Base-by-base conservation (phyloP, 1,140 invertebrate species). In the Drosophila pseudoananassae region DNA sequence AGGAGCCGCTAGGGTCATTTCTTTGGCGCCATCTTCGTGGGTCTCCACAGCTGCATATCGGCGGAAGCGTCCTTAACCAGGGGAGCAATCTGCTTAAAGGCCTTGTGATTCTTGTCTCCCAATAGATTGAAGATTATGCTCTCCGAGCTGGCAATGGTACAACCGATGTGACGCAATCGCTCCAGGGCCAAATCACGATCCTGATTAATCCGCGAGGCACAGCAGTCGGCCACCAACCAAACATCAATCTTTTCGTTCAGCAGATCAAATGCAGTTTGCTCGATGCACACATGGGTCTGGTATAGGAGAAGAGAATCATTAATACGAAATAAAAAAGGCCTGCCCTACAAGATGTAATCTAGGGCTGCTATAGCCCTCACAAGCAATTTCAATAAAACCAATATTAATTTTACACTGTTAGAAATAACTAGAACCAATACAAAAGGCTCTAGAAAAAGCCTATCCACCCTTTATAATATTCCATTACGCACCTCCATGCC, bases 211-310 rank as follows among this genome's bases (percentile, higher is more conserved):
- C 95, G 93, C 1, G 97, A 98, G 1, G 95, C 95, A 53, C 95
- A 95, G 33, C 96, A 97, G 92, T 98, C 98, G 17, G 96, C 97
- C 8, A 98, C 93, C 25, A 98, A 92, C 92, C 98, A 97, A 0
- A 98, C 97, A 77, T 94, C 92, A 60, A 93, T 94, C 15, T 94
- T 94, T 58, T 93, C 92, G n/a, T 94, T 93, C 9, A 96, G 82
- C 1, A 98, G 92, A 92, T 98, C 96, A 40, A 98, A 94, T 0
- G 96, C 96, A 1, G 97, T 98, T 84, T 97, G 96, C 87, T 98
- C 96, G 6, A 99, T 93, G 90, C 97, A 98, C 4, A 97, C 95
- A 85, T 99, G 98, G 0, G 96, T 93, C 94, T 95, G 76, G 9
- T 40, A 23, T 58, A 29, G 33, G 40, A 40, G 6, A 40, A 7